Base-by-base conservation (phyloP, 1,140 invertebrate genomes). In the Lasioglossum baleicum region DNA sequence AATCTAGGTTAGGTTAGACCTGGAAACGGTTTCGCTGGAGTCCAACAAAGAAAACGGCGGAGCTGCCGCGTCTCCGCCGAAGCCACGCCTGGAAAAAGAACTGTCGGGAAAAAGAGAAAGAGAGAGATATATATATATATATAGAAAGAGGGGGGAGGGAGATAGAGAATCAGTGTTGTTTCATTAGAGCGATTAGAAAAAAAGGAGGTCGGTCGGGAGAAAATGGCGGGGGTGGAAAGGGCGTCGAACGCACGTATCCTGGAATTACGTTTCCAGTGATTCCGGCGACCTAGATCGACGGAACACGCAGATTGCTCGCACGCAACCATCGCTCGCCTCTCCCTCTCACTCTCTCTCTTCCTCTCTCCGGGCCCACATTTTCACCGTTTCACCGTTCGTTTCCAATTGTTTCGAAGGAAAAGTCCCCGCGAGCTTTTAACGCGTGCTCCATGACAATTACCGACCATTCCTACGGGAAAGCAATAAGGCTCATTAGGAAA, bases 241-340 rank as follows among this genome's bases (percentile, higher is more conserved):
- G 74, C 65, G 65, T 76, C 53, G 75, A 73, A 73, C 69, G 61
- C 69, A 51, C 51, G 48, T 79, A 79, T 79, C 76, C 76, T 73
- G 48, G 66, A 60, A 69, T 80, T 83, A 80, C 60, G 51, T 75
- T 80, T 63, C 67, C 69, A 69, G 67, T 26, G 61, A 69, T 78
- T 70, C 70, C 48, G 31, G 61, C 73, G 81, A 78, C 56, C 71
- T 48, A 70, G 76, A 73, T 79, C 76, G 22, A n/a, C 26, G 26
- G 13, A 53, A 13, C 70, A 70, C 66, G 67, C 75, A 70, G 76
- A 79, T 79, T 65, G 69, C 70, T 79, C 40, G 76, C 76, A 79
- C 76, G 76, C 76, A 79, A 79, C 44, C 75, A 35, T 77, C 56
- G 10, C 26, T 40, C 35, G 3, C 5, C 35, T 35, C 5, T 35